Percentiles rank a stretch among this genome's conserved stretches.
These are phyloP conservation scores for Luperina nickerlii DNA, from an alignment of 2,888 invertebrate species.

Conservation along the genomic window DNA sequence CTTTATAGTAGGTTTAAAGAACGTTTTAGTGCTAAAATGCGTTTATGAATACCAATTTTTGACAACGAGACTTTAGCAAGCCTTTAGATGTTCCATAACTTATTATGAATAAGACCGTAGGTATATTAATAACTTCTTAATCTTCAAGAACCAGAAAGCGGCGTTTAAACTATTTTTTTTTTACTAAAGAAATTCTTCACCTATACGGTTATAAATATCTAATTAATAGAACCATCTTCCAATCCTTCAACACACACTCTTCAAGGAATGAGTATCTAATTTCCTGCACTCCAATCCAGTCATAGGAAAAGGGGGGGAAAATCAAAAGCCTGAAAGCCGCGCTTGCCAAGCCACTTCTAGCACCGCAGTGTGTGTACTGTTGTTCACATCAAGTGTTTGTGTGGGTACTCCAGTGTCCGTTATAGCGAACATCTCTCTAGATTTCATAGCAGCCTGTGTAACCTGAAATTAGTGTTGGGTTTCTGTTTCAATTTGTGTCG, in stretches of 20 bases:
- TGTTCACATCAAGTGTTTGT: conserved; percentile 51
- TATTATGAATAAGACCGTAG: no score
- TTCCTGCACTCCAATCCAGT: conserved; percentile 29
- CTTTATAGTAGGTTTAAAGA: no score
- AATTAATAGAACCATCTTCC: conserved; percentile 15
- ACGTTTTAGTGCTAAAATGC: no score
- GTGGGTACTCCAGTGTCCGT: conserved; percentile 30
- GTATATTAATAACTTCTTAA: not conserved
- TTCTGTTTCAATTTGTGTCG: conserved; percentile 33
- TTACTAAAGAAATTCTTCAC: not conserved
- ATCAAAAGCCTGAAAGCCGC: conserved; percentile 33
- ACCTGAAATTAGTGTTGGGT: conserved; percentile 19
- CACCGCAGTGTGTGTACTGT: conserved; percentile 31
- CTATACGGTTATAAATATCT: not conserved
- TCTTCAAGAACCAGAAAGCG: not conserved
- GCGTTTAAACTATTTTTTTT: not conserved
- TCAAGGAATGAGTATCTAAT: conserved; percentile 26
- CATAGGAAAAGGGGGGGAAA: not conserved
- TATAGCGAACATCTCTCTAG: conserved; percentile 13
- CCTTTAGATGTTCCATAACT: no score
- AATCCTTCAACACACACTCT: not conserved
- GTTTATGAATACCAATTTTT: no score
- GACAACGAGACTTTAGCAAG: no score
- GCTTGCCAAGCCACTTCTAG: conserved; percentile 37
- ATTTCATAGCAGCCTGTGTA: conserved; percentile 12